Percentiles rank a stretch among this genome's conserved stretches.
Evolutionary conservation across 2,113 vertebrate species (phyloP).

Genomic region (Cyanistes caeruleus): DNA sequence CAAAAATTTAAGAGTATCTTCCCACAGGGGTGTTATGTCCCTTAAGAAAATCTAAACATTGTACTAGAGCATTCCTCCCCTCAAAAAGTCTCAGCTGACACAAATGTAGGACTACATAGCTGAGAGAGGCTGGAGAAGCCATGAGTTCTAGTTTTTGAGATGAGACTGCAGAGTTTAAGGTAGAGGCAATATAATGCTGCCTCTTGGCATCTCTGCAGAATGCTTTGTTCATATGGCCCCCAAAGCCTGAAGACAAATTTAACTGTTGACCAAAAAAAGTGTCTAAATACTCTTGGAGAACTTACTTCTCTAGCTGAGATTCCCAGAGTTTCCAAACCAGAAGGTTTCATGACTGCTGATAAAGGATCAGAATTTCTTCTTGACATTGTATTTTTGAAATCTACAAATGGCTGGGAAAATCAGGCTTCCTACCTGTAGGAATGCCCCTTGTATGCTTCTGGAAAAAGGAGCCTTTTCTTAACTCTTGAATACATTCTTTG

Average conservation of each 20-base stretch:
- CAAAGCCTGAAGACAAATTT: not conserved
- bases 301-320: not conserved
- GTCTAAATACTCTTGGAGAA: not conserved
- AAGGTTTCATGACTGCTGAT: not conserved
- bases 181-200: not conserved
- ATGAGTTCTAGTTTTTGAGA: not conserved
- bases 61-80: not conserved
- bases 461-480: not conserved
- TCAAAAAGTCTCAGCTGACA: not conserved
- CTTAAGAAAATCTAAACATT: not conserved
- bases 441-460: not conserved
- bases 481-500: not conserved
- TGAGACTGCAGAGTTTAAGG: not conserved
- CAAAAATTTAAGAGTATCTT: not conserved
- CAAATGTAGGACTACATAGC: too few species aligned
- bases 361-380: not conserved
- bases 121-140: not conserved
- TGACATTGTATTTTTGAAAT: not conserved
- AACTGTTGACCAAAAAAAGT: not conserved
- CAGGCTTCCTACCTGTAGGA: not conserved
- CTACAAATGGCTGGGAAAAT: not conserved
- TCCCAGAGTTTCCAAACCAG: not conserved
- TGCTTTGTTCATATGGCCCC: not conserved
- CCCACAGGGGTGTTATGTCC: not conserved
- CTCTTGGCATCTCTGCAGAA: not conserved